phyloP scores from a whole-genome alignment of 2,888 invertebrate genomes.

The Coecobrya sp. region DNA sequence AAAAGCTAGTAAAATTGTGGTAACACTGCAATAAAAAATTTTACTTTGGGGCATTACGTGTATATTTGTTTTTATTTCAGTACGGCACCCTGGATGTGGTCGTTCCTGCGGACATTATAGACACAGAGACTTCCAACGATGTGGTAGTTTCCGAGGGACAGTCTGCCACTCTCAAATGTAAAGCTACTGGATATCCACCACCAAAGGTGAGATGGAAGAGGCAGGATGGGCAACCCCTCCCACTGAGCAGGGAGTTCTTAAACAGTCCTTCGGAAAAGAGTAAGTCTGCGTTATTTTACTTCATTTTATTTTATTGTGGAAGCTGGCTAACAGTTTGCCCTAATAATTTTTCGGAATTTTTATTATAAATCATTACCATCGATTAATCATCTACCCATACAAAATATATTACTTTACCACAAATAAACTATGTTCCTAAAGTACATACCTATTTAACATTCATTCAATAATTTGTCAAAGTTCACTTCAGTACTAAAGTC shows the following conservation, averaged over 20 bases:
- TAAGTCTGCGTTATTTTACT: slow-evolving; percentile 72
- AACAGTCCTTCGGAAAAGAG: slow-evolving; percentile 84
- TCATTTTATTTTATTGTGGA: no score
- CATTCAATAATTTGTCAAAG: no score
- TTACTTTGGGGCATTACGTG: slow-evolving; percentile 2
- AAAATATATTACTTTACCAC: no score
- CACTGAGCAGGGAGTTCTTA: slow-evolving; percentile 84
- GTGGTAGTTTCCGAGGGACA: slow-evolving; percentile 87
- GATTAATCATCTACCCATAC: no score
- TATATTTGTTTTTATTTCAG: slow-evolving; percentile 73
- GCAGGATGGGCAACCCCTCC: slow-evolving; percentile 87
- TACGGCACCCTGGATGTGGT: slow-evolving; percentile 87
- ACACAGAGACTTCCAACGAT: slow-evolving; percentile 87
- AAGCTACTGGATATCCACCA: slow-evolving; percentile 87
- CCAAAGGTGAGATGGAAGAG: slow-evolving; percentile 87
- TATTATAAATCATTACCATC: background rate
- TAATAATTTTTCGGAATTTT: background rate
- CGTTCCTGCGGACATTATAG: slow-evolving; percentile 87
- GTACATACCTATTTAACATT: no score
- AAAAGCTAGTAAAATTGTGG: background rate
- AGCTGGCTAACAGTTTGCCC: background rate
- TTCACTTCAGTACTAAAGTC: background rate
- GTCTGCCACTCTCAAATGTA: slow-evolving; percentile 86
- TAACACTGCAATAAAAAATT: slow-evolving; percentile 32
- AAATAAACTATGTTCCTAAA: no score